phyloP scores from a whole-genome alignment of 1,140 invertebrate species.

The Heliconius eleuchia region DNA sequence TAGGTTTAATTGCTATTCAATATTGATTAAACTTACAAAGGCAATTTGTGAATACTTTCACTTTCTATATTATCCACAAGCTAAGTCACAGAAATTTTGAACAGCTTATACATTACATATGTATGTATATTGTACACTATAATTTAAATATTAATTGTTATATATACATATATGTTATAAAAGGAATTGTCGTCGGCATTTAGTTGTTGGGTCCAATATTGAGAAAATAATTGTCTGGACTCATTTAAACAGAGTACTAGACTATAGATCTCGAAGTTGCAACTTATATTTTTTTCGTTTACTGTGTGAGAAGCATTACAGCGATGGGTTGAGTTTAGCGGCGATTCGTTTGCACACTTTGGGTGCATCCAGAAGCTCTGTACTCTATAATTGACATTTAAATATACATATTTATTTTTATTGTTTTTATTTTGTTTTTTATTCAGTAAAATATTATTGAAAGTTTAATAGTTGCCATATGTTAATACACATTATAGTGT shows the following conservation, averaged over 20 bases:
- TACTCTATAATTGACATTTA: slow-evolving; percentile 1
- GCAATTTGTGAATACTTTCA: too few species aligned
- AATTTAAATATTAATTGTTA: slow-evolving; percentile 16
- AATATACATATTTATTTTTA: neutral
- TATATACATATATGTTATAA: neutral
- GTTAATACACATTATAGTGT: neutral
- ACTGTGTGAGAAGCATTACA: slow-evolving; percentile 16
- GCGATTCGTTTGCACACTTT: slow-evolving; percentile 1
- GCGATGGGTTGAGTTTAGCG: slow-evolving; percentile 29
- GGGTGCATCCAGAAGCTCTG: slow-evolving; percentile 26
- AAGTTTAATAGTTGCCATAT: slow-evolving; percentile 4
- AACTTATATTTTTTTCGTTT: neutral
- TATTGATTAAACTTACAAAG: too few species aligned
- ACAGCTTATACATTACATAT: neutral
- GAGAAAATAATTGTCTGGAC: slow-evolving; percentile 8
- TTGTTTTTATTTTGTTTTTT: neutral
- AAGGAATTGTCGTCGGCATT: slow-evolving; percentile 16
- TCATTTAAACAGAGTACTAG: neutral
- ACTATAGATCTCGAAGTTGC: slow-evolving; percentile 24
- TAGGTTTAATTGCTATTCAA: too few species aligned
- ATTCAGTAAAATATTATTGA: neutral
- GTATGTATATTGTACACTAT: neutral
- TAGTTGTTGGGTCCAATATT: slow-evolving; percentile 33
- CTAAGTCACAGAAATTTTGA: too few species aligned
- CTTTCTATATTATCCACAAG: too few species aligned